phyloP scores from a whole-genome alignment of 1,140 invertebrate genomes.

The Aphaenogaster ashmeadi region DNA sequence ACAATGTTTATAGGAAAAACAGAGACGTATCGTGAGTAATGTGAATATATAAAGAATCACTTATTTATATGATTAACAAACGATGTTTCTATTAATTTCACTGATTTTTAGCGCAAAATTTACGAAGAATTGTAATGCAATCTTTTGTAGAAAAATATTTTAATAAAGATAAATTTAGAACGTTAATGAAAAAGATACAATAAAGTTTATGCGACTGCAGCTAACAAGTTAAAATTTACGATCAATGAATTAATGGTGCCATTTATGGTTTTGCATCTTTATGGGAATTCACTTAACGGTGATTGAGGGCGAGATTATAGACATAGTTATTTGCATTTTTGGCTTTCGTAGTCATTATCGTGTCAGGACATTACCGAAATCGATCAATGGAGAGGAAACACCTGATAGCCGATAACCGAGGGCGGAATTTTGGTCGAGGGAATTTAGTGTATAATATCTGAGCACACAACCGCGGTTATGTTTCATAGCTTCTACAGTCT shows the following conservation, averaged over 20 bases:
- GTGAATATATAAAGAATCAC: background rate
- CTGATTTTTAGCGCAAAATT: background rate
- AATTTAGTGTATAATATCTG: slow-evolving; percentile 60
- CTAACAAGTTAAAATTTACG: background rate
- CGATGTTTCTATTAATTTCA: background rate
- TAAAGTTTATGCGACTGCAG: background rate
- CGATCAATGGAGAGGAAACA: slow-evolving; percentile 67
- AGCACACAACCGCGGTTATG: slow-evolving; percentile 20
- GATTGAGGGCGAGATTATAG: slow-evolving; percentile 15
- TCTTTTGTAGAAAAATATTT: background rate
- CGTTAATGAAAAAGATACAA: background rate
- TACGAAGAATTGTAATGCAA: background rate
- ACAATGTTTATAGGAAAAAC: background rate
- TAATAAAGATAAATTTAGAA: background rate
- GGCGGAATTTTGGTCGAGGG: slow-evolving; percentile 45
- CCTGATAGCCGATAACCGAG: slow-evolving; percentile 55
- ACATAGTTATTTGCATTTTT: slow-evolving; percentile 27
- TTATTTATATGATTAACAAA: background rate
- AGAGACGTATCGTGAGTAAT: background rate
- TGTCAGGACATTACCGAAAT: slow-evolving; percentile 60
- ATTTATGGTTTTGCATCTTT: background rate
- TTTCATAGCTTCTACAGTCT: slow-evolving; percentile 39
- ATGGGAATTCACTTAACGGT: slow-evolving; percentile 1
- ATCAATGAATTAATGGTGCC: background rate
- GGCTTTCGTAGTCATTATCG: slow-evolving; percentile 45